A percentile compares a stretch with the other conserved stretches of the same genome.
Evolutionary conservation across 2,797 vertebrate genomes (phyloP).

Genomic region (Channallabes apus): DNA sequence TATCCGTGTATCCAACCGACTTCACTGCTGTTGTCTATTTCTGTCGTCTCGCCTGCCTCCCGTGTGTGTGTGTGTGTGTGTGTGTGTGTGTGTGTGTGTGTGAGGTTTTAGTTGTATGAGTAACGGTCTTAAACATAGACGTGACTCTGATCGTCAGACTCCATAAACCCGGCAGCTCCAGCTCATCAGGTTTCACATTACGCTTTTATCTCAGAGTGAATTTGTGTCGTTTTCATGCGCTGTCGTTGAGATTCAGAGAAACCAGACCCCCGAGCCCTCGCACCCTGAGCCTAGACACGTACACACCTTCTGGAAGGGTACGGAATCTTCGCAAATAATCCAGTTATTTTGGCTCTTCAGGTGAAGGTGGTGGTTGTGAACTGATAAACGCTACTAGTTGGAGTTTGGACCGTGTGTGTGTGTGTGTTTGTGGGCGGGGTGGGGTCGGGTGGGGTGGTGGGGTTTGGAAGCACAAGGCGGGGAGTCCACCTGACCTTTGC

Average conservation of each 20-base stretch:
- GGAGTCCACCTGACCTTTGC: background rate
- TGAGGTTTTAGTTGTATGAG: constrained; percentile 27
- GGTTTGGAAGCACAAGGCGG: background rate
- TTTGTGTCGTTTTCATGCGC: background rate
- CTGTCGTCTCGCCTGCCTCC: constrained; percentile 36
- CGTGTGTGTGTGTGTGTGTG: constrained; percentile 35
- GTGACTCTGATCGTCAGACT: constrained; percentile 33
- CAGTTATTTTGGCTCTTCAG: background rate
- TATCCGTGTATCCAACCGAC: constrained; percentile 58
- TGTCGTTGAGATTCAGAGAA: background rate
- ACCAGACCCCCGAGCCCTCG: background rate
- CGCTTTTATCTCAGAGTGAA: constrained; percentile 20
- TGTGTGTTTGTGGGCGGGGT: background rate
- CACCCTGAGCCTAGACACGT: background rate
- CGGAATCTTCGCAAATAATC: background rate
- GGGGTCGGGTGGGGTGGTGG: background rate
- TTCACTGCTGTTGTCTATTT: constrained; percentile 59
- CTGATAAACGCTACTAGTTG: background rate
- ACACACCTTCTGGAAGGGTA: background rate
- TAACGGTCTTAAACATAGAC: constrained; percentile 58
- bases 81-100: constrained; percentile 13
- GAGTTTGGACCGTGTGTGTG: constrained; percentile 19
- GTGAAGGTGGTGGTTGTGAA: background rate
- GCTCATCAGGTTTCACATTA: constrained; percentile 13
- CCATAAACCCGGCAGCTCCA: constrained; percentile 16